Evolutionary conservation across 2,797 vertebrate genomes (phyloP).

Genomic region (Hippopotamyrus pictus): DNA sequence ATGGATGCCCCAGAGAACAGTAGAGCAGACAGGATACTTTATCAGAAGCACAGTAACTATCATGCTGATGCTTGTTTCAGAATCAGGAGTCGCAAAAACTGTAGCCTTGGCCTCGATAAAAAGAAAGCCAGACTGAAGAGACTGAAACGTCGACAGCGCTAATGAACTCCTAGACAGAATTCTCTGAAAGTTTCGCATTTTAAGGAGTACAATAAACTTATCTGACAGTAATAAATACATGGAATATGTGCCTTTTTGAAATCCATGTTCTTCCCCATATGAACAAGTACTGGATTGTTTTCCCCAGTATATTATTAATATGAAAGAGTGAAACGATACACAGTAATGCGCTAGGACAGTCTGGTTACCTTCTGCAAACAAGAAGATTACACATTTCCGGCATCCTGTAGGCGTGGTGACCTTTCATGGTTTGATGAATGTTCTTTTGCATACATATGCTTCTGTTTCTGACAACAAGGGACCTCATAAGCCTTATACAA

Average conservation of each 20-base stretch:
- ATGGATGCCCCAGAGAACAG: not conserved
- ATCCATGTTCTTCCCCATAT: not conserved
- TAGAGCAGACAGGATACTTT: not conserved
- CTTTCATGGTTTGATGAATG: not conserved
- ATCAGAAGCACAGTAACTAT: not conserved
- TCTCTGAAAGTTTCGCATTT: not conserved
- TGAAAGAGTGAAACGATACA: constrained; percentile 9
- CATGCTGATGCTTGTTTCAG: not conserved
- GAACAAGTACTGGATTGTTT: constrained; percentile 5
- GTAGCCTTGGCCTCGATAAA: not conserved
- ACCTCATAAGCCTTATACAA: not conserved
- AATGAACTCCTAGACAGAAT: not conserved
- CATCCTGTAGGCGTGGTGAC: not conserved
- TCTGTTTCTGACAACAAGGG: not conserved
- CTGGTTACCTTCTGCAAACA: not conserved
- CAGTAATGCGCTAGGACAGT: not conserved
- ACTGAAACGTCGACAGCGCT: not conserved
- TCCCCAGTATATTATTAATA: constrained; percentile 32
- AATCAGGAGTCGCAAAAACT: not conserved
- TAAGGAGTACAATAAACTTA: not conserved
- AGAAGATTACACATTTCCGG: not conserved
- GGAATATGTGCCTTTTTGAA: not conserved
- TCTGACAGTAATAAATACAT: not conserved
- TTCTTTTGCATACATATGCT: not conserved
- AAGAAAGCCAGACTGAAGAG: not conserved